Evolutionary conservation across 2,888 invertebrate genomes (phyloP), one percentile per base, ranked within the genome.

Genomic region (Tricholauxania praeusta): DNA sequence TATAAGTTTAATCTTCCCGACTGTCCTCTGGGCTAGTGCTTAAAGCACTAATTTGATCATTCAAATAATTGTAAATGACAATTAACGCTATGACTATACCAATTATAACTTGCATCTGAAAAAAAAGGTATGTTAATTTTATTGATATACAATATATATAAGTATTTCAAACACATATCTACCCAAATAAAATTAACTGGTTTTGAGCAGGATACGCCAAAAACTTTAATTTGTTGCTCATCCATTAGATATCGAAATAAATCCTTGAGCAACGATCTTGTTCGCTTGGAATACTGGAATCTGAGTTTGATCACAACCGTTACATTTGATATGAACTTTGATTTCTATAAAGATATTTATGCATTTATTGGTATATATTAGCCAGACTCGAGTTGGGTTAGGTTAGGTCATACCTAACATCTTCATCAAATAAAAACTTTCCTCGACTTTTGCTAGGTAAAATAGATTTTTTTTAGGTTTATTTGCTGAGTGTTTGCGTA

Each of bases 51-150:
- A 51, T 49, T 47, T 67, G 74, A 55, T 79, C 79, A 47, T 71
- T 74, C 5, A 81, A 75, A 67, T 79, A 78, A 19, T 77, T 64
- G 66, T 76, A 79, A 0, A 59, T 51, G n/a, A 80, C 74, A 53
- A 77, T 76, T 1, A 80, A 3, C 1, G 77, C 75, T 62, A 80
- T 78, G 49, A 71, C 71, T 49, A 78, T 22, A 12, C 77, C 75
- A 28, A 77, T 62, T 10, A 79, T 51, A 15, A 74, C 17, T 52
- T 80, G 79, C n/a, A 79, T 52, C 82, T 82, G 66, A 2, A 77
- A 79, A 48, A 60, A 64, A 55, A 51, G 12, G 12, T 57, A 10
- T 55, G 22, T 19, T 5, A 48, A 47, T 12, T 57, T 49, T 60
- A 28, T 5, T 48, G 14, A 32, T 19, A 12, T 49, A 55, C 28